A percentile compares a stretch with the other conserved stretches of the same genome.
phyloP scores from a whole-genome alignment of 2,797 vertebrate species.

The Sebastiscus albofasciatus region DNA sequence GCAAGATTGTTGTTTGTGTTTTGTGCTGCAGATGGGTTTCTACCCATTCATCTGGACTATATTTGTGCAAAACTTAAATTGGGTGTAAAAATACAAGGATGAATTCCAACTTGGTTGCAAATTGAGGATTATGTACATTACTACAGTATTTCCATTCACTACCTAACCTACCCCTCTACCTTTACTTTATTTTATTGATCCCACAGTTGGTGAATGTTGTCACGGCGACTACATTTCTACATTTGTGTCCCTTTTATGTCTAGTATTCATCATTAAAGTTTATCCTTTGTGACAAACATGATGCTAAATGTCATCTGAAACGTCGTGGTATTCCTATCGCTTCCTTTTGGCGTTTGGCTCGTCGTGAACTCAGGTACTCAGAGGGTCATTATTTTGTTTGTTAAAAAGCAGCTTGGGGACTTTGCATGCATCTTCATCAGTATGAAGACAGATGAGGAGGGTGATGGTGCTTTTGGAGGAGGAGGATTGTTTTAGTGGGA shows the following conservation, averaged over 20 bases:
- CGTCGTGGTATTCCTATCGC: not conserved
- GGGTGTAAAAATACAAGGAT: not conserved
- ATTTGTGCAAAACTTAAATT: not conserved
- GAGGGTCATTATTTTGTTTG: not conserved
- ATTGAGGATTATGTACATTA: not conserved
- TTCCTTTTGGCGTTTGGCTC: not conserved
- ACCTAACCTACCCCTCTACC: not conserved
- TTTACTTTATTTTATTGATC: not conserved
- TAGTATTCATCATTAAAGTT: not conserved
- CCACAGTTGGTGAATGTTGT: no score
- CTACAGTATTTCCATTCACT: not conserved
- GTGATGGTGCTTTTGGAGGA: slow-evolving; percentile 67
- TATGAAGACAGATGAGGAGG: slow-evolving; percentile 72
- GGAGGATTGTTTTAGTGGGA: slow-evolving; percentile 68
- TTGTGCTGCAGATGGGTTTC: not conserved
- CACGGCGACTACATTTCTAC: no score
- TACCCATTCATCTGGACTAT: not conserved
- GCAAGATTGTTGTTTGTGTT: not conserved
- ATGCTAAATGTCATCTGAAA: not conserved
- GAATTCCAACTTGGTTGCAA: not conserved
- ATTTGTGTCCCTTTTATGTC: no score
- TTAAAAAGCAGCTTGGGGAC: slow-evolving; percentile 67
- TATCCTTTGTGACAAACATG: not conserved
- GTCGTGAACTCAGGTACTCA: slow-evolving; percentile 1
- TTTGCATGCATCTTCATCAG: slow-evolving; percentile 79